A percentile compares a stretch with the other conserved stretches of the same genome.
These are phyloP conservation scores for Drosophila biarmipes DNA, from an alignment of 1,140 invertebrate genomes.

Conservation along the genomic window DNA sequence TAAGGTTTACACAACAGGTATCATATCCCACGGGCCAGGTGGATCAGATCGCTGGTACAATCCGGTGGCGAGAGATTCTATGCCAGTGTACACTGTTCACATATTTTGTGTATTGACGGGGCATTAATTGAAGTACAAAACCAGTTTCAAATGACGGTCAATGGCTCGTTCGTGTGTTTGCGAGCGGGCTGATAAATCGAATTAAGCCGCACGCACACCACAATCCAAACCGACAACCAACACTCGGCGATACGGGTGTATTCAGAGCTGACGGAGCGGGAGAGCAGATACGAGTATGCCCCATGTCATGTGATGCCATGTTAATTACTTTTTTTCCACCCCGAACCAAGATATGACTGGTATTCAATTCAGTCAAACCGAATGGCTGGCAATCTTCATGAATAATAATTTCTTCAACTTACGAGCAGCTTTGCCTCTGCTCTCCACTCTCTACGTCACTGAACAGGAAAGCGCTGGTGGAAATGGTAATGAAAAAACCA, in stretches of 20 bases:
- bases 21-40: background rate
- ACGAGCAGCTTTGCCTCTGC: background rate
- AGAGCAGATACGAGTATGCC: constrained; percentile 26
- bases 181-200: constrained; percentile 66
- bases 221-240: constrained; percentile 8
- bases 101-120: constrained; percentile 10
- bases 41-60: constrained; percentile 5
- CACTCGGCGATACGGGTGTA: constrained; percentile 27
- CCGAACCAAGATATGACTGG: constrained; percentile 15
- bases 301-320: constrained; percentile 66
- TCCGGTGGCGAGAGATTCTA: constrained; percentile 13
- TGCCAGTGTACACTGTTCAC: no score
- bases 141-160: constrained; percentile 74
- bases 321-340: constrained; percentile 60
- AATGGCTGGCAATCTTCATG: background rate
- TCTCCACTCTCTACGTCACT: constrained; percentile 30
- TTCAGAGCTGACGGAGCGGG: constrained; percentile 31
- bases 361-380: constrained; percentile 7
- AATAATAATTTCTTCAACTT: constrained; percentile 11
- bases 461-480: constrained; percentile 21
- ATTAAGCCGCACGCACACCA: constrained; percentile 52
- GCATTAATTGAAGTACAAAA: constrained; percentile 69
- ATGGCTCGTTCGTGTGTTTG: constrained; percentile 32
- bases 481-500: constrained; percentile 37
- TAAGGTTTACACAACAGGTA: constrained; percentile 21